Evolutionary conservation across 1,140 invertebrate genomes (phyloP), one percentile per base, ranked within the genome.

Genomic region (Reticulitermes speratus): DNA sequence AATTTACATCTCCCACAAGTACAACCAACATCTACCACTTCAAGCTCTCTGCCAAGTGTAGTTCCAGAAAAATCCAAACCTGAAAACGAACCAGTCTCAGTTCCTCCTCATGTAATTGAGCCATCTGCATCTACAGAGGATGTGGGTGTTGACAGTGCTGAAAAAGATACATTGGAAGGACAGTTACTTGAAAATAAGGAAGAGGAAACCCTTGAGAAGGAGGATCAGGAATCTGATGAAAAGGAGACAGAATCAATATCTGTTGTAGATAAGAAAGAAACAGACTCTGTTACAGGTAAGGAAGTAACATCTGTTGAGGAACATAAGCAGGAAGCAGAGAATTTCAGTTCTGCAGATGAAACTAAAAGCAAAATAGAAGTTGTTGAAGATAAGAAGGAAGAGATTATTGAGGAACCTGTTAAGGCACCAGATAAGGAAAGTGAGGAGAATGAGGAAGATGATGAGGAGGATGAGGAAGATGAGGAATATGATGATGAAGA

Each of bases 401-500:
- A 55, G 16, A 84, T 23, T 84, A 11, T 52, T 12, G 83, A 84
- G 38, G 83, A 84, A 45, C 25, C 83, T 84, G 38, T 84, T 11
- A 84, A 45, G 32, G 21, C 44, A 11, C 8, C 19, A 19, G 38
- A 44, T n/a, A 30, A 3, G n/a, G 8, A 75, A 75, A 30, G 2
- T 75, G n/a, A 75, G 65, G 65, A 75, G 65, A 75, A 25, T 19
- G 21, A 65, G 8, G 19, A 12, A 65, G 6, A 65, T 23, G 25
- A 3, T 75, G 86, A 87, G 86, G 86, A 85, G 83, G 87, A 89
- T 83, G 87, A 85, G 82, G 87, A 87, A 86, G 69, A 88, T 44
- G 85, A 84, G 69, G 87, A 87, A 32, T 87, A 88, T 45, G 87
- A 88, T 81, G 87, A 89, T 83, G 87, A 88, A 55, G 88, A 88